Evolutionary conservation across 2,797 vertebrate genomes (phyloP), one percentile per base, ranked within the genome.

Genomic region (Urophycis tenuis): DNA sequence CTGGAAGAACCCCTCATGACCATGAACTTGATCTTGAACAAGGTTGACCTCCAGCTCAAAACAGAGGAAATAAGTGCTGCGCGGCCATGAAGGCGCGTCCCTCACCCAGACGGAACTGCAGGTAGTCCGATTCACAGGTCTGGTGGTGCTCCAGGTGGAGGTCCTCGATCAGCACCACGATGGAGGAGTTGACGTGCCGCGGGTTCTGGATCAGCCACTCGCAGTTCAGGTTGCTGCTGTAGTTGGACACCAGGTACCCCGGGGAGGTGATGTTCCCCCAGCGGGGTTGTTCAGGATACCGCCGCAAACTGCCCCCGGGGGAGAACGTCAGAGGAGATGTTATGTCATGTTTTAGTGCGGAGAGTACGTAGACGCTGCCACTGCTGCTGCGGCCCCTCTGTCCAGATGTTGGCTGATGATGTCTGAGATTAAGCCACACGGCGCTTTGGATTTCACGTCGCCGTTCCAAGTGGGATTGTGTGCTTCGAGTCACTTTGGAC

Each of bases 201-300:
- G 93, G 94, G 81, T 97, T 98, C 89, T 92, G 93, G 85, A 98
- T 94, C 69, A 90, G 87, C 97, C 97, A 99, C 91, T 99, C 95
- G 49, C 97, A 99, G 89, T 95, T 96, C 22, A 97, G 89, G 80
- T 95, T 95, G 85, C 86, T 95, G 79, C 92, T 93, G 87, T 99
- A 99, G 88, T 96, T 96, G 64, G 78, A 91, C 74, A 90, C 19
- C n/a, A 91, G 90, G 82, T 94, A 98, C 19, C 93, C 93, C 32
- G 97, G 97, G 72, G 96, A 98, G 29, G 95, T 95, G 85, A 98
- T 93, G 87, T 93, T 96, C 25, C 95, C 1, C 85, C 89, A 0
- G 12, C 17, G 5, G 90, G 84, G 78, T 89, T 86, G 79, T 72
- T 81, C 30, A 96, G 90, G 30, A 86, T 73, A 73, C 95, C 93